phyloP scores from a whole-genome alignment of 2,113 vertebrate genomes.

The Myrmophylax atrothorax region DNA sequence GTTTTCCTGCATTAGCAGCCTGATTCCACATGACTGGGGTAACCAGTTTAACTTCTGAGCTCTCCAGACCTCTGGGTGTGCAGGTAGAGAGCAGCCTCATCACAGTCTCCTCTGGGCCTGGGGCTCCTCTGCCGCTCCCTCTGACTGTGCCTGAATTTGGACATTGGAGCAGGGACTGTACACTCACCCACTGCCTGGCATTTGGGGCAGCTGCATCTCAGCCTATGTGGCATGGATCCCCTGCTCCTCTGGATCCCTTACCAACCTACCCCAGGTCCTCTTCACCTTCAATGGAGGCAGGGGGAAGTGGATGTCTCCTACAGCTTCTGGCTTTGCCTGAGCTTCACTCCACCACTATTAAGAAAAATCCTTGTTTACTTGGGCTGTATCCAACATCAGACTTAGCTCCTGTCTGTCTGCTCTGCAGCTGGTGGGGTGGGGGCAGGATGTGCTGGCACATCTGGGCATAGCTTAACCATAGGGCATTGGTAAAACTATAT shows the following conservation, averaged over 20 bases:
- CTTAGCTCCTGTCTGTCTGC: not conserved
- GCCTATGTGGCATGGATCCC: rapidly evolving
- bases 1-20: not conserved
- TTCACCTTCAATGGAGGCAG: rapidly evolving
- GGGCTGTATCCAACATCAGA: not conserved
- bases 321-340: not conserved
- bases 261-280: not conserved
- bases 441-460: not conserved
- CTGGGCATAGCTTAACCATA: not conserved
- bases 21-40: not conserved
- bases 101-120: rapidly evolving
- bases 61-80: not conserved
- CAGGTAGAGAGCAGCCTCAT: not conserved
- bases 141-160: not conserved
- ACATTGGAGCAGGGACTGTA: not conserved
- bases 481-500: not conserved
- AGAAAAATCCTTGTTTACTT: not conserved
- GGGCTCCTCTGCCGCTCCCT: not conserved
- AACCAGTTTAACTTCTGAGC: not conserved
- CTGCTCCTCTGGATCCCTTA: not conserved
- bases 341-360: not conserved
- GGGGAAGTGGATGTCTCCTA: not conserved
- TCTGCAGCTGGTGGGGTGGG: not conserved
- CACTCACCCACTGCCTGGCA: rapidly evolving
- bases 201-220: not conserved